These are phyloP conservation scores for Brachynemurus nebulosus DNA, from an alignment of 2,888 invertebrate species.

Conservation along the genomic window DNA sequence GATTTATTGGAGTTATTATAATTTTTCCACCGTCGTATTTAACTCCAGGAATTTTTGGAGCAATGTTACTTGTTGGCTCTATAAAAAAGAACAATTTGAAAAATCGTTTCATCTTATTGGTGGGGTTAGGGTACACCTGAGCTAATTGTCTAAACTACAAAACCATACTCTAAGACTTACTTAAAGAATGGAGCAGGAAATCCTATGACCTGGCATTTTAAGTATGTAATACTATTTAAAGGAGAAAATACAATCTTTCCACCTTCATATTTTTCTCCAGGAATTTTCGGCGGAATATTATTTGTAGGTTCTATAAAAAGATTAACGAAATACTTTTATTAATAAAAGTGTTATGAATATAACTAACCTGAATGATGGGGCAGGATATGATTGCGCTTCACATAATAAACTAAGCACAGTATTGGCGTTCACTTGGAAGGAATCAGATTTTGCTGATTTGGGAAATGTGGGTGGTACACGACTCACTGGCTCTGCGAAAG, in stretches of 20 bases:
- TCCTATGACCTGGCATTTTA: constrained; percentile 55
- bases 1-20: constrained; percentile 15
- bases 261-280: constrained; percentile 30
- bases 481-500: constrained; percentile 37
- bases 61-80: constrained; percentile 53
- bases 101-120: no score
- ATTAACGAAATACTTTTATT: no score
- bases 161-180: constrained; percentile 35
- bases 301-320: constrained; percentile 51
- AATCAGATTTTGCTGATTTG: constrained; percentile 42
- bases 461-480: constrained; percentile 39
- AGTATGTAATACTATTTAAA: constrained; percentile 34
- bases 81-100: not conserved
- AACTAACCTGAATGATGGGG: constrained; percentile 53
- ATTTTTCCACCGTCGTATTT: constrained; percentile 30
- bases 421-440: constrained; percentile 31
- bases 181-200: constrained; percentile 56
- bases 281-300: constrained; percentile 45
- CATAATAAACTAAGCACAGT: constrained; percentile 46
- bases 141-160: not conserved
- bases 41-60: constrained; percentile 37
- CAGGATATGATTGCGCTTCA: constrained; percentile 63
- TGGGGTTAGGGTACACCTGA: no score
- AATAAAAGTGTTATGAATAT: no score
- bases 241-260: constrained; percentile 22